These are phyloP conservation scores for Zingel zingel DNA, from an alignment of 2,113 vertebrate genomes.

Conservation along the genomic window DNA sequence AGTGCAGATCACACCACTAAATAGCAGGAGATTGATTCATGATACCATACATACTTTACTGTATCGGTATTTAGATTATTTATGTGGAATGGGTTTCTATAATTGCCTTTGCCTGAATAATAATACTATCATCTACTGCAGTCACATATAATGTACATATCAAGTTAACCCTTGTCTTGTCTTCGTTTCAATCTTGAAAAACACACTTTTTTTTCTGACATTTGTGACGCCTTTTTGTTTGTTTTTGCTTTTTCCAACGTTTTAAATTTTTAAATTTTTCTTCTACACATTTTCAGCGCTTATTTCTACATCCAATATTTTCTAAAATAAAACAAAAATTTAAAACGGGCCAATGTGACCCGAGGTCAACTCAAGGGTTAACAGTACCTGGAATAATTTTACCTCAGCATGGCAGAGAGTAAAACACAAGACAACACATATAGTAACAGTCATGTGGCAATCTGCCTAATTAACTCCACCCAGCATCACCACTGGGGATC, in stretches of 20 bases:
- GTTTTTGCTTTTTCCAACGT: too few relatives aligned
- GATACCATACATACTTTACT: not conserved
- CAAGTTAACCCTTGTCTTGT: too few relatives aligned
- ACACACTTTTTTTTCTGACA: too few relatives aligned
- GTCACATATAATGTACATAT: not conserved
- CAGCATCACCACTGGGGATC: conserved; percentile 25
- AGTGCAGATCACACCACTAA: not conserved
- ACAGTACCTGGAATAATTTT: not conserved
- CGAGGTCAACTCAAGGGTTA: too few relatives aligned
- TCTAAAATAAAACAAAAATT: too few relatives aligned
- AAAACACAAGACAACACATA: conserved; percentile 1
- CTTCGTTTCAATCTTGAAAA: too few relatives aligned
- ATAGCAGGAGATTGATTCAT: conserved; percentile 3
- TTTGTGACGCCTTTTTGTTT: too few relatives aligned
- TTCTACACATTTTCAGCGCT: too few relatives aligned
- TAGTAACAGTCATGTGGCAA: conserved; percentile 4
- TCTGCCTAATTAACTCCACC: conserved; percentile 34
- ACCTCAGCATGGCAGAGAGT: conserved; percentile 1
- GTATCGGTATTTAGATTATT: not conserved
- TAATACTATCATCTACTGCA: not conserved
- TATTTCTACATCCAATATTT: too few relatives aligned
- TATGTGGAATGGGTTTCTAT: not conserved
- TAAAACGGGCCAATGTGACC: too few relatives aligned
- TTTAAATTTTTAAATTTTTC: too few relatives aligned
- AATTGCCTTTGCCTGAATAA: not conserved